A percentile compares a stretch with the other conserved stretches of the same genome.
Conservation (phyloP, 2,888 invertebrate species). For the Orchesellides sinensis region DNA sequence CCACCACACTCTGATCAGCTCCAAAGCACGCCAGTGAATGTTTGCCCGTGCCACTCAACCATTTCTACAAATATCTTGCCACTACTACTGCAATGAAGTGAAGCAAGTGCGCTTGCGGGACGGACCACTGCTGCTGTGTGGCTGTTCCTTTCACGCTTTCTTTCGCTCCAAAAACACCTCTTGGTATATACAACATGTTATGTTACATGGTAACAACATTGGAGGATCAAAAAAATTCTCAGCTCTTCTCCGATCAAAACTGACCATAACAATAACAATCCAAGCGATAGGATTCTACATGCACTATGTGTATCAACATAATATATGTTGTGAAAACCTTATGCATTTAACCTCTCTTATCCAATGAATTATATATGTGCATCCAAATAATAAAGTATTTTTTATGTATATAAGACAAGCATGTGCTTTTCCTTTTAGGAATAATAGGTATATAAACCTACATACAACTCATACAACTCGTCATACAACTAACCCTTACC, state of each 20-base stretch:
- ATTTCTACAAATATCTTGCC: conserved; percentile 29
- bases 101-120: conserved; percentile 56
- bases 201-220: too few relatives aligned
- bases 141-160: conserved; percentile 15
- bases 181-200: not conserved
- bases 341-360: too few relatives aligned
- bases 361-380: too few relatives aligned
- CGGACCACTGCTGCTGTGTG: conserved; percentile 44
- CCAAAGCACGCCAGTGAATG: conserved; percentile 21
- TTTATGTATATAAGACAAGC: too few relatives aligned
- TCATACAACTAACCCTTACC: too few relatives aligned
- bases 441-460: too few relatives aligned
- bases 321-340: too few relatives aligned
- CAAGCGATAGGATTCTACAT: too few relatives aligned
- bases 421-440: too few relatives aligned
- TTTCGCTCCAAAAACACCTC: conserved; percentile 18
- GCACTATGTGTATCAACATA: too few relatives aligned
- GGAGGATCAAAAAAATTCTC: not conserved
- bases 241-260: conserved; percentile 3
- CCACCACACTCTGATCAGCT: conserved; percentile 24
- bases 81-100: conserved; percentile 59
- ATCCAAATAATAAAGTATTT: too few relatives aligned
- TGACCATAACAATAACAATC: conserved; percentile 16
- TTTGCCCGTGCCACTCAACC: conserved; percentile 51
- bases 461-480: too few relatives aligned